These are phyloP conservation scores for Leguminivora glycinivorella DNA, from an alignment of 1,140 invertebrate species.

Conservation along the genomic window DNA sequence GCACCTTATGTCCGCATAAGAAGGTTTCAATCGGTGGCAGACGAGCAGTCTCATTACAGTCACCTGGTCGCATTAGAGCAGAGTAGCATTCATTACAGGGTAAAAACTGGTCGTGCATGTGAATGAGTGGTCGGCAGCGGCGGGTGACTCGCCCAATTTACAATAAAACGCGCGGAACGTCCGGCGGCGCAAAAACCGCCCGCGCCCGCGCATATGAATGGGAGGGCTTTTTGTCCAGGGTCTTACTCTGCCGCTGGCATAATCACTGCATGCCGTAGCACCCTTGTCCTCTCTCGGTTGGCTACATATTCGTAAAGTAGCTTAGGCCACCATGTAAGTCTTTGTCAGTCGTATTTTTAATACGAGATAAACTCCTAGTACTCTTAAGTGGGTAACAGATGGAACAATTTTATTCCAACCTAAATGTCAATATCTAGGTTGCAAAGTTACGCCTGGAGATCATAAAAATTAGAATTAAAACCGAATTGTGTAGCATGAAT, in stretches of 20 bases:
- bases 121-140: conserved; percentile 50
- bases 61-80: conserved; percentile 54
- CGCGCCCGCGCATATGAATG: conserved; percentile 72
- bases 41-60: conserved; percentile 36
- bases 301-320: too few relatives aligned
- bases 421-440: too few relatives aligned
- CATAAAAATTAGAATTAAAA: too few relatives aligned
- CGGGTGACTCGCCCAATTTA: conserved; percentile 64
- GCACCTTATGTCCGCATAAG: background rate
- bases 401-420: too few relatives aligned
- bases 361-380: too few relatives aligned
- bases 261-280: conserved; percentile 42
- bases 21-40: conserved; percentile 19
- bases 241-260: conserved; percentile 52
- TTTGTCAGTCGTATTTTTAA: too few relatives aligned
- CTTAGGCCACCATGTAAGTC: too few relatives aligned
- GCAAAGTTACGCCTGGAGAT: too few relatives aligned
- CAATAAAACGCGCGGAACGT: conserved; percentile 74
- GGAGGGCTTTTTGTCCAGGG: conserved; percentile 55
- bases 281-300: too few relatives aligned
- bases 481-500: too few relatives aligned
- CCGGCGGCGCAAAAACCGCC: conserved; percentile 70
- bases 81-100: conserved; percentile 37
- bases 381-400: too few relatives aligned
- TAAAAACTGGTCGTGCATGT: conserved; percentile 74